A percentile compares a stretch with the other conserved stretches of the same genome.
These are phyloP conservation scores for Clarias pachynema DNA, from an alignment of 2,797 vertebrate species.

Conservation along the genomic window DNA sequence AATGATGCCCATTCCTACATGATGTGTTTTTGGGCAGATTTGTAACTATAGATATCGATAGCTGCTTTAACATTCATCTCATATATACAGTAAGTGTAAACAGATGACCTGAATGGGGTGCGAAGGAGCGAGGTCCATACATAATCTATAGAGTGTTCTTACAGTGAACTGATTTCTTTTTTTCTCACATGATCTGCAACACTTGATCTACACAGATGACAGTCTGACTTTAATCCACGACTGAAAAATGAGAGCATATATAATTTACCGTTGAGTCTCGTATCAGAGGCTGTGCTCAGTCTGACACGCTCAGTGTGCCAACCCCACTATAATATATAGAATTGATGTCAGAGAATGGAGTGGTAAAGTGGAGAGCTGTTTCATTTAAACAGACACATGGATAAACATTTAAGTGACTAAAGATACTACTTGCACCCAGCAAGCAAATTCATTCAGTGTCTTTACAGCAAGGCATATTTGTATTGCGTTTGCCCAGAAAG, in stretches of 20 bases:
- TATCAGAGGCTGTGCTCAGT: conserved; percentile 35
- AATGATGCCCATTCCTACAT: conserved; percentile 35
- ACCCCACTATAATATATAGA: conserved; percentile 45
- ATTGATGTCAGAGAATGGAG: conserved; percentile 50
- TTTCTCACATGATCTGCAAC: conserved; percentile 20
- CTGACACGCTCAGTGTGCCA: conserved; percentile 39
- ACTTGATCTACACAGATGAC: conserved; percentile 52
- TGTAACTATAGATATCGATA: conserved; percentile 23
- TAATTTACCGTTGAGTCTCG: conserved; percentile 52
- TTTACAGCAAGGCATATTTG: conserved; percentile 52
- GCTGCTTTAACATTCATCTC: conserved; percentile 16
- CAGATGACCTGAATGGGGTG: not conserved
- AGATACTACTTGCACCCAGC: conserved; percentile 42
- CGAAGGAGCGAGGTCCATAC: not conserved
- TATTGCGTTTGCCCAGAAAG: conserved; percentile 39
- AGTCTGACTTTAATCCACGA: conserved; percentile 53
- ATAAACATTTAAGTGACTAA: conserved; percentile 54
- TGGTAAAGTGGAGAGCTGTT: conserved; percentile 42
- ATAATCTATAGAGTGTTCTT: conserved; percentile 25
- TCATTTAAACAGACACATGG: conserved; percentile 57
- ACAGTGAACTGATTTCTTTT: conserved; percentile 46
- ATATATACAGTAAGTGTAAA: not conserved
- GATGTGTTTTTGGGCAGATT: conserved; percentile 27
- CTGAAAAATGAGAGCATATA: conserved; percentile 56
- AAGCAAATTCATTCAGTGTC: conserved; percentile 42